These are phyloP conservation scores for Drosophila equinoxialis DNA, from an alignment of 1,140 invertebrate species.

Conservation along the genomic window DNA sequence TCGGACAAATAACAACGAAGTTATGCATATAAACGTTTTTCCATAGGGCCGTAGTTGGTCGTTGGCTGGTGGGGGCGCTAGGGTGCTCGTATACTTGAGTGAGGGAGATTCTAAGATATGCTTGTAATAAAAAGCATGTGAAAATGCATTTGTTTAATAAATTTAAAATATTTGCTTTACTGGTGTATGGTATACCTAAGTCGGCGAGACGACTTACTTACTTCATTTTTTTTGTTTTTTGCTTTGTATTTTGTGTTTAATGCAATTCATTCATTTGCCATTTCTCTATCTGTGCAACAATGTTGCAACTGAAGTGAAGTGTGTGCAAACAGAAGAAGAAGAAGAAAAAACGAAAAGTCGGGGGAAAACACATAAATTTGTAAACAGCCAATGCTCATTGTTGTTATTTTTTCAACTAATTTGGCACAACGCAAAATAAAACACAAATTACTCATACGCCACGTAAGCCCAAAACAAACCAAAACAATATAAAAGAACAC, in stretches of 20 bases:
- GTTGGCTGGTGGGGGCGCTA: too few relatives aligned
- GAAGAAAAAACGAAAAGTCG: background rate
- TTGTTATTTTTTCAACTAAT: slow-evolving; percentile 47
- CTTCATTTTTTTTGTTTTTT: too few relatives aligned
- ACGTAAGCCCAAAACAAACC: slow-evolving; percentile 42
- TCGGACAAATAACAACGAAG: too few relatives aligned
- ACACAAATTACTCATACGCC: slow-evolving; percentile 69
- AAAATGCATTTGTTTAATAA: too few relatives aligned
- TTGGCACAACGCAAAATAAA: slow-evolving; percentile 56
- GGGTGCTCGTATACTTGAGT: too few relatives aligned
- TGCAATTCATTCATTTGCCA: slow-evolving; percentile 7
- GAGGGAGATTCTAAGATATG: too few relatives aligned
- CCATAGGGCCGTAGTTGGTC: too few relatives aligned
- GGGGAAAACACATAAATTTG: slow-evolving; percentile 5
- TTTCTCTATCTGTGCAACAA: slow-evolving; percentile 29
- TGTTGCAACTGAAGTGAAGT: slow-evolving; percentile 31
- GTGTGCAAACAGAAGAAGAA: background rate
- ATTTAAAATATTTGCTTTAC: too few relatives aligned
- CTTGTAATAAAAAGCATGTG: too few relatives aligned
- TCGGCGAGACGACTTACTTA: too few relatives aligned
- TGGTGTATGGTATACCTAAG: too few relatives aligned
- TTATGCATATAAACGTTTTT: too few relatives aligned
- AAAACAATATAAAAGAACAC: slow-evolving; percentile 19
- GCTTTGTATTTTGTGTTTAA: slow-evolving; percentile 28
- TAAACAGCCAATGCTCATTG: slow-evolving; percentile 15